Percentiles rank a stretch among this genome's conserved stretches.
These are phyloP conservation scores for Trichechus manatus DNA, from an alignment of 2,113 vertebrate genomes.

Conservation along the genomic window DNA sequence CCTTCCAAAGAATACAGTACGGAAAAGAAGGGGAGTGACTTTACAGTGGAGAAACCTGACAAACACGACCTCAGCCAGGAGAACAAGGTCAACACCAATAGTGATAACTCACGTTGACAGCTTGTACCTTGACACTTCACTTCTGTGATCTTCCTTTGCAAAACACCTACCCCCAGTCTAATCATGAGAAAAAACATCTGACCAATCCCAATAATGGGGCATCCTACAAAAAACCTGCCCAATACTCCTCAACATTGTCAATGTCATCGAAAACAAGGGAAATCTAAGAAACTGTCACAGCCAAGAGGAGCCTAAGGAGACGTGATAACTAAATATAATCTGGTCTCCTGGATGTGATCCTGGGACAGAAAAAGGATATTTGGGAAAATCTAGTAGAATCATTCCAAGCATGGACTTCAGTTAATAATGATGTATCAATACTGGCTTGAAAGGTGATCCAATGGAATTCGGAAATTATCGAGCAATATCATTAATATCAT, in stretches of 20 bases:
- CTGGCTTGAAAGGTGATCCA: too few species aligned
- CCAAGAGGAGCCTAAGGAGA: background rate
- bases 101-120: too few species aligned
- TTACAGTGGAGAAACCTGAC: background rate
- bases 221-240: background rate
- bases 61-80: background rate
- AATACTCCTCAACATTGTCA: background rate
- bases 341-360: background rate
- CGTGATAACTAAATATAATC: background rate
- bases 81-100: background rate
- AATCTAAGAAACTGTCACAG: background rate
- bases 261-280: conserved; percentile 8
- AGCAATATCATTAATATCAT: too few species aligned
- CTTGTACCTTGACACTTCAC: background rate
- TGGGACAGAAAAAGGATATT: background rate
- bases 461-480: too few species aligned
- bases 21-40: background rate
- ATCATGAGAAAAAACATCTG: background rate
- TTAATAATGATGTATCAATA: background rate
- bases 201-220: background rate
- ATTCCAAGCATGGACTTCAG: background rate
- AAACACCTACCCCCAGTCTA: background rate
- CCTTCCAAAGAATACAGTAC: too few species aligned
- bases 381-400: background rate
- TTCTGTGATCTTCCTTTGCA: background rate